phyloP scores from a whole-genome alignment of 23 tunicate species.

The Trididemnum miniatum region DNA sequence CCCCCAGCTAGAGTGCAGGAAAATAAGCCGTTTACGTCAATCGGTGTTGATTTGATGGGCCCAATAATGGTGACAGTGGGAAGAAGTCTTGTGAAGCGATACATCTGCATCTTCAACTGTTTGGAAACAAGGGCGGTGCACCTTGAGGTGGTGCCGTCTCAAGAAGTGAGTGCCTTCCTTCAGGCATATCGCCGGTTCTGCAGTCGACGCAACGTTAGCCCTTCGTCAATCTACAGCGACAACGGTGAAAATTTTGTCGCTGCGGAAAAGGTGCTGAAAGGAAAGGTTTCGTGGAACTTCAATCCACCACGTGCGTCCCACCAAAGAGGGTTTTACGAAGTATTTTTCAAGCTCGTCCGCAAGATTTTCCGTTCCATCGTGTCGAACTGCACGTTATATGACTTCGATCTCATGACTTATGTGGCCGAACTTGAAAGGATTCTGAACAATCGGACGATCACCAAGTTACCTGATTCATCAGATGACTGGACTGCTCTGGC shows the following conservation, averaged over 20 bases:
- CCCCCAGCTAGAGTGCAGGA: not conserved
- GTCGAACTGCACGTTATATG: not conserved
- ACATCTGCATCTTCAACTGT: conserved; percentile 19
- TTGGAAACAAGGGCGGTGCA: conserved; percentile 6
- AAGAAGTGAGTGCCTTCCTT: not conserved
- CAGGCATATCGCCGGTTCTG: conserved; percentile 15
- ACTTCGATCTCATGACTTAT: not conserved
- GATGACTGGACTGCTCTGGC: not conserved
- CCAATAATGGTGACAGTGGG: not conserved
- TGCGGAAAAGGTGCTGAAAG: not conserved
- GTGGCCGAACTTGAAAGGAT: conserved; percentile 16
- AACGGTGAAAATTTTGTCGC: not conserved
- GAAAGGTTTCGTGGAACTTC: conserved; percentile 1
- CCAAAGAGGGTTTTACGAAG: conserved; percentile 10
- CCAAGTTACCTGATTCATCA: conserved; percentile 1
- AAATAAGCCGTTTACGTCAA: conserved; percentile 4
- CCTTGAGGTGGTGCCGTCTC: not conserved
- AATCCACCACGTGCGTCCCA: conserved; percentile 10
- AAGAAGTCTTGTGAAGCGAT: not conserved
- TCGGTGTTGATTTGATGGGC: not conserved
- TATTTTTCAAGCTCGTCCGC: not conserved
- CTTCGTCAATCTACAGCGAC: not conserved
- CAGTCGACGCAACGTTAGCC: not conserved
- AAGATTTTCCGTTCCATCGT: not conserved
- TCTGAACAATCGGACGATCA: conserved; percentile 28